Base-by-base conservation (phyloP, 2,888 invertebrate genomes). In the Aspidiotus rigidus region DNA sequence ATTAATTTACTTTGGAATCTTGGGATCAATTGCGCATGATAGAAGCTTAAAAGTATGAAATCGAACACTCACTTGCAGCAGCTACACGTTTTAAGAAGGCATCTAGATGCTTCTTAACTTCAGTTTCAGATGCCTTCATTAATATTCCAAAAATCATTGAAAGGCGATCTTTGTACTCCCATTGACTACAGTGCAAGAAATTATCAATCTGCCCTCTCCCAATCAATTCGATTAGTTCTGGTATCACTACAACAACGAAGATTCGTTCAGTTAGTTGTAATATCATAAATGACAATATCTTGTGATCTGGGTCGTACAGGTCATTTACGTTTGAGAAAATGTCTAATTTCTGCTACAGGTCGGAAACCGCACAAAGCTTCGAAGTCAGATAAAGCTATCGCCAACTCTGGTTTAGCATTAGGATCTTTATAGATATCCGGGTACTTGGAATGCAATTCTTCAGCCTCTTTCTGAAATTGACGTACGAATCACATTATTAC, bases 321-420 rank as follows among this genome's bases (percentile, higher is more conserved):
- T 28, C 15, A 59, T 59, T 76, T 76, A 84, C 86, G 79, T 78
- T 82, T 79, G 7, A 93, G 77, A 78, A 86, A 86, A 10, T 79
- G 76, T 74, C 84, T 81, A 62, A 98, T 90, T 79, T 96, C 88
- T 3, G 78, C 74, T 39, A 88, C 79, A 7, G 90, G 89, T 72
- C 96, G 83, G 78, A 99, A 99, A 5, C 97, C 98, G 79, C 95
- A 96, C 9, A 99, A 81, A 7, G 93, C 94, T 77, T 91, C 85
- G 81, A 99, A 99, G 8, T 86, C 85, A 57, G 96, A 95, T 55
- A 99, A 78, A 0, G 98, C 98, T 74, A 99, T 89, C 0, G 96
- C 92, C 78, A 99, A 83, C 79, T 99, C 99, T 0, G 99, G 99
- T 77, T 99, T 99, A 77, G 99, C 97, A 80, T 99, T 99, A 1